Evolutionary conservation across 2,797 vertebrate species (phyloP), one percentile per base, ranked within the genome.

Genomic region (Cossypha polioptera): DNA sequence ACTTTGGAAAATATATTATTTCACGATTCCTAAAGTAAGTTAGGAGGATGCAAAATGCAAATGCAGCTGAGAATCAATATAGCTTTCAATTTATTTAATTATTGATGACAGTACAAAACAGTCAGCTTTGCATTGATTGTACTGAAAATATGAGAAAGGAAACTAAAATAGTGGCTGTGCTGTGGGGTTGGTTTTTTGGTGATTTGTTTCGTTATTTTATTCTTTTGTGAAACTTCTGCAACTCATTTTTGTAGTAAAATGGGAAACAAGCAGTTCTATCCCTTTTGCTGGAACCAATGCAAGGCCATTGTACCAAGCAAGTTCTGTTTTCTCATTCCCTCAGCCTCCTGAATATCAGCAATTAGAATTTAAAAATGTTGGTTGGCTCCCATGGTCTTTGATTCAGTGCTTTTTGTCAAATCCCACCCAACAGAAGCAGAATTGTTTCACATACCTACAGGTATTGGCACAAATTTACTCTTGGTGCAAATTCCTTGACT

Each of bases 261-360:
- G 5, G 16, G 13, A 76, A 73, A 31, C 1, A 28, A 45, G 8
- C 7, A 5, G 3, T 59, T 74, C 8, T 68, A 6, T 47, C 13
- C 5, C 9, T 79, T 65, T 19, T 86, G 10, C 36, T 67, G 22
- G 18, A 72, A 84, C 15, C 1, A 83, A 9, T 1, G 7, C 1
- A 6, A 6, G 4, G 2, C 11, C 0, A 0, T 26, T 76, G 7
- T 26, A 26, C 5, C 28, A 59, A 59, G 3, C 10, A n/a, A 7
- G 7, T 31, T 66, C 2, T 5, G 7, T 42, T 86, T 58, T 42
- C 11, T 8, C 2, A 2, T 69, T 78, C 8, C 20, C 4, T 81
- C 36, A 58, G 21, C 26, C n/a, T 57, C 45, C 43, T 51, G 4
- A 50, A 55, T 31, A 83, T 17, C 11, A 84, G 21, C 14, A 76